These are phyloP conservation scores for Plotosus lineatus DNA, from an alignment of 2,113 vertebrate species.

Conservation along the genomic window DNA sequence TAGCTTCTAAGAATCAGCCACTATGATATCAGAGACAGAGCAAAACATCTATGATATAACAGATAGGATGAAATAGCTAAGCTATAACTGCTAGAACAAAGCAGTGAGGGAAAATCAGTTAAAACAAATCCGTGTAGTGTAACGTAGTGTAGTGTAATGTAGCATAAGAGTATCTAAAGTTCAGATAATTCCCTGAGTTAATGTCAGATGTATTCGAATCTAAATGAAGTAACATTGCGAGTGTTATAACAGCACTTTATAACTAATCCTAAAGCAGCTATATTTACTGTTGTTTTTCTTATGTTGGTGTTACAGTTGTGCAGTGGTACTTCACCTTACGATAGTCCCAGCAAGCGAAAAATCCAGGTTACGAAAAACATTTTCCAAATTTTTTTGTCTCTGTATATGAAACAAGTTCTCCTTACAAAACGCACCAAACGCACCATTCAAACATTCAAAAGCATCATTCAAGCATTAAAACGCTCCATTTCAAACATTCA, in stretches of 20 bases:
- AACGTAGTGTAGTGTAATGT: neutral
- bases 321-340: too few relatives aligned
- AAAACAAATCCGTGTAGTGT: too few relatives aligned
- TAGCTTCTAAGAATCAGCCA: too few relatives aligned
- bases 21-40: neutral
- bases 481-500: too few relatives aligned
- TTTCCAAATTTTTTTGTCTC: too few relatives aligned
- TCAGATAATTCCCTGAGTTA: neutral
- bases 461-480: too few relatives aligned
- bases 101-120: neutral
- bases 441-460: too few relatives aligned
- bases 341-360: too few relatives aligned
- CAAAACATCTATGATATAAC: neutral
- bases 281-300: neutral
- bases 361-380: too few relatives aligned
- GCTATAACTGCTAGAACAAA: neutral
- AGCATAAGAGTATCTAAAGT: neutral
- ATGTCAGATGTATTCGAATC: neutral
- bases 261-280: neutral
- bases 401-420: too few relatives aligned
- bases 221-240: neutral
- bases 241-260: neutral
- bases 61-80: neutral
- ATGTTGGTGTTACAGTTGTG: neutral
- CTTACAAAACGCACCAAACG: too few relatives aligned